Percentiles rank a stretch among this genome's conserved stretches.
These are phyloP conservation scores for Tenebrio molitor DNA, from an alignment of 1,140 invertebrate species.

Conservation along the genomic window DNA sequence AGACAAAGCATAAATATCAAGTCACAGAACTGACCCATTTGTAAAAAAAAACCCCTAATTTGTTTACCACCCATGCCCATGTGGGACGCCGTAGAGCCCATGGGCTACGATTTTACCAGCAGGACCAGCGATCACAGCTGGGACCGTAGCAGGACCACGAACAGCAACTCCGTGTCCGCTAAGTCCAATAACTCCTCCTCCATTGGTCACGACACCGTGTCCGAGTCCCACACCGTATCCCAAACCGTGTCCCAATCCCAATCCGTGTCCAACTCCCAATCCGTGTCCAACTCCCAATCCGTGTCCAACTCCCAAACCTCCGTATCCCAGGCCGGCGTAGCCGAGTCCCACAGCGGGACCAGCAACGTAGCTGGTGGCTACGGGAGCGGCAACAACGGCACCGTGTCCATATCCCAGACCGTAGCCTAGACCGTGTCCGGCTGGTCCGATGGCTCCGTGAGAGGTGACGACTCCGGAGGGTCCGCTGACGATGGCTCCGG, in stretches of 20 bases:
- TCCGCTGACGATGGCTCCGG: constrained; percentile 47
- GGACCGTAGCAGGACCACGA: constrained; percentile 57
- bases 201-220: constrained; percentile 44
- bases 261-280: constrained; percentile 7
- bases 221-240: constrained; percentile 21
- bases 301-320: constrained; percentile 31
- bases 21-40: constrained; percentile 14
- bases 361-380: constrained; percentile 39
- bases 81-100: constrained; percentile 52
- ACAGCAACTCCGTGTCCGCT: constrained; percentile 56
- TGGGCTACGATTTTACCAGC: constrained; percentile 58
- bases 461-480: constrained; percentile 54
- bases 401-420: constrained; percentile 36
- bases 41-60: constrained; percentile 11
- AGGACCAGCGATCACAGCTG: constrained; percentile 58
- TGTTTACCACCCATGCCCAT: constrained; percentile 38
- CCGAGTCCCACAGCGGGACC: constrained; percentile 41
- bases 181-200: constrained; percentile 47
- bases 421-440: constrained; percentile 48
- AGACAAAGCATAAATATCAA: not conserved
- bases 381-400: constrained; percentile 27
- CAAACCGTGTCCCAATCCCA: no score
- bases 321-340: constrained; percentile 15
- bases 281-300: constrained; percentile 28
- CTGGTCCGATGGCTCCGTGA: constrained; percentile 54